Percentiles rank a stretch among this genome's conserved stretches.
phyloP scores from a whole-genome alignment of 2,888 invertebrate genomes.

The Nesidiocoris tenuis region DNA sequence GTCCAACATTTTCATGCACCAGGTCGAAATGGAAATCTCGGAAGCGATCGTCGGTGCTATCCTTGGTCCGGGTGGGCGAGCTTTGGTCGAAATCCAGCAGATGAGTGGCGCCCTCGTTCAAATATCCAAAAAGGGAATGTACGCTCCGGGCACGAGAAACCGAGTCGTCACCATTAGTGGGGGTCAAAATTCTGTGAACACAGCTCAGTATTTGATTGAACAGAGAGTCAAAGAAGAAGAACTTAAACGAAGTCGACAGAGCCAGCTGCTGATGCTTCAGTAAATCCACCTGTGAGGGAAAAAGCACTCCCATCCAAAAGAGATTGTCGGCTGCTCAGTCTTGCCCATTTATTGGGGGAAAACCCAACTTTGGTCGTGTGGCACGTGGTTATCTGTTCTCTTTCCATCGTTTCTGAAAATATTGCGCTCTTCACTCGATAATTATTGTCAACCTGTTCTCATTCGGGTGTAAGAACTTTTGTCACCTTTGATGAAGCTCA shows the following conservation, averaged over 20 bases:
- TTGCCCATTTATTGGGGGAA: too few species aligned
- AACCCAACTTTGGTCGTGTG: too few species aligned
- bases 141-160: conserved; percentile 95
- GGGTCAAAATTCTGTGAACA: conserved; percentile 80
- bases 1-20: too few species aligned
- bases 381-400: too few species aligned
- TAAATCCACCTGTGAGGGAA: conserved; percentile 33
- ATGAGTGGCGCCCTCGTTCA: conserved; percentile 96
- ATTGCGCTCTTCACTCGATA: too few species aligned
- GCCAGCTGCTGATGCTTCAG: conserved; percentile 55
- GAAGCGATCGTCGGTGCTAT: conserved; percentile 97
- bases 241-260: conserved; percentile 88
- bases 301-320: neutral
- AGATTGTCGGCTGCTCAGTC: too few species aligned
- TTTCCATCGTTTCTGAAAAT: too few species aligned
- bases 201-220: conserved; percentile 93
- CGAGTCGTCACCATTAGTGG: conserved; percentile 96
- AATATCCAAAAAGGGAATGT: conserved; percentile 97
- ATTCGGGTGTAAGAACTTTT: too few species aligned
- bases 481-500: too few species aligned
- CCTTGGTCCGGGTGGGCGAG: conserved; percentile 92
- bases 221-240: conserved; percentile 96
- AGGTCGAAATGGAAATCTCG: conserved; percentile 85
- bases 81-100: conserved; percentile 95
- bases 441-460: too few species aligned